Evolutionary conservation across 2,797 vertebrate genomes (phyloP).

Genomic region (Margarornis squamiger): DNA sequence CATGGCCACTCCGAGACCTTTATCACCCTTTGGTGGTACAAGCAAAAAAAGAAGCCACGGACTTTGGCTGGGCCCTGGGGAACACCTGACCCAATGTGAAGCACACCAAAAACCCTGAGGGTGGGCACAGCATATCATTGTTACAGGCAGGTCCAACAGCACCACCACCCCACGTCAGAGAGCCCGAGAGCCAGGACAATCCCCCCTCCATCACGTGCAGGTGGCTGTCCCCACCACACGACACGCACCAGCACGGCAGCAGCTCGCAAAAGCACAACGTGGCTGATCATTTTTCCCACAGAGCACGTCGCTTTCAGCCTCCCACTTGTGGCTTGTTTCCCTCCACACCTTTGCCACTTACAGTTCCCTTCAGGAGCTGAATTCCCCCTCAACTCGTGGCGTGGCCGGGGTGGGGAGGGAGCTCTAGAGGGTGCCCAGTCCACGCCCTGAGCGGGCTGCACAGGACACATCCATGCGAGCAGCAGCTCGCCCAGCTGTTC

Average conservation of each 20-base stretch:
- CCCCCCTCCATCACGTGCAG: rapidly evolving
- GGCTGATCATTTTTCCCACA: rapidly evolving
- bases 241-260: rapidly evolving
- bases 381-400: rapidly evolving
- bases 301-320: rapidly evolving
- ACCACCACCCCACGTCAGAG: rapidly evolving
- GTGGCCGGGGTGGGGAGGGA: background rate
- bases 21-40: background rate
- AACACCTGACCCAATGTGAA: background rate
- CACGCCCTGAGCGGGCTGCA: rapidly evolving
- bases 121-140: rapidly evolving
- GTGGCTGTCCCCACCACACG: background rate
- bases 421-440: background rate
- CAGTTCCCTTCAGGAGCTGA: background rate
- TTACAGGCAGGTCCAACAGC: background rate
- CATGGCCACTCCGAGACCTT: rapidly evolving
- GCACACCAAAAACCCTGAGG: background rate
- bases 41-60: background rate
- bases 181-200: rapidly evolving
- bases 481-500: background rate
- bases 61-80: background rate
- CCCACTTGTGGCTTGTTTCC: background rate
- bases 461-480: background rate
- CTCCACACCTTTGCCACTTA: rapidly evolving
- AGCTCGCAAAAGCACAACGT: rapidly evolving